Evolutionary conservation across 2,113 vertebrate species (phyloP).

Genomic region (Paradoxurus hermaphroditus): DNA sequence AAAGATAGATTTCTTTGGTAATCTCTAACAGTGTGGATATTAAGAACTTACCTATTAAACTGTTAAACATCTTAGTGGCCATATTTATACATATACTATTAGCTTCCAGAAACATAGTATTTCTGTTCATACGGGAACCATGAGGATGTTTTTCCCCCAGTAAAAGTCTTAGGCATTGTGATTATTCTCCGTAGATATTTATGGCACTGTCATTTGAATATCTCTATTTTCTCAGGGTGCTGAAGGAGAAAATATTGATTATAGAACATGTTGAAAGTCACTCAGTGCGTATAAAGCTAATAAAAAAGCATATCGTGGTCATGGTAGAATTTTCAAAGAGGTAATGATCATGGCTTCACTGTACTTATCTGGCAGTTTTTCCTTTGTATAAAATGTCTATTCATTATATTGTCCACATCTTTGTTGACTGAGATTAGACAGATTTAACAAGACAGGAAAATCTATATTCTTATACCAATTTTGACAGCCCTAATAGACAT

Average conservation of each 20-base stretch:
- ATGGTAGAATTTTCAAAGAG: slow-evolving; percentile 75
- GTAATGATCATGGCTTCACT: slow-evolving; percentile 72
- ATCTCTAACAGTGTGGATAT: neutral
- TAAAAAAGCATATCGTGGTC: slow-evolving; percentile 76
- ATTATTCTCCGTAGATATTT: slow-evolving; percentile 73
- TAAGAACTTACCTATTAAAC: neutral
- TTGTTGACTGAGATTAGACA: slow-evolving; percentile 67
- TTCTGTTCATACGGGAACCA: slow-evolving; percentile 4
- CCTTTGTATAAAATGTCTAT: slow-evolving; percentile 75
- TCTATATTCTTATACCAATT: slow-evolving; percentile 40
- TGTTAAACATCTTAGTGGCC: neutral
- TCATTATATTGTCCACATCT: slow-evolving; percentile 48
- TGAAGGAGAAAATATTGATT: slow-evolving; percentile 83
- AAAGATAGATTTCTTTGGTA: neutral
- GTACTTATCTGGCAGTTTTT: slow-evolving; percentile 69
- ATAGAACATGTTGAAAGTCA: slow-evolving; percentile 69
- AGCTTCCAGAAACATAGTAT: neutral
- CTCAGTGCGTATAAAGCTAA: slow-evolving; percentile 75
- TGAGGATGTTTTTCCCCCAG: neutral
- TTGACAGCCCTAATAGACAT: neutral
- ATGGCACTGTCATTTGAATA: slow-evolving; percentile 73
- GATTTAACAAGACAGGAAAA: slow-evolving; percentile 72
- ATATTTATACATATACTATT: neutral
- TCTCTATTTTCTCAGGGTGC: slow-evolving; percentile 77
- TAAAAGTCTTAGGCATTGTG: slow-evolving; percentile 64